phyloP scores from a whole-genome alignment of 2,888 invertebrate genomes.

The Nasonovia ribisnigri region DNA sequence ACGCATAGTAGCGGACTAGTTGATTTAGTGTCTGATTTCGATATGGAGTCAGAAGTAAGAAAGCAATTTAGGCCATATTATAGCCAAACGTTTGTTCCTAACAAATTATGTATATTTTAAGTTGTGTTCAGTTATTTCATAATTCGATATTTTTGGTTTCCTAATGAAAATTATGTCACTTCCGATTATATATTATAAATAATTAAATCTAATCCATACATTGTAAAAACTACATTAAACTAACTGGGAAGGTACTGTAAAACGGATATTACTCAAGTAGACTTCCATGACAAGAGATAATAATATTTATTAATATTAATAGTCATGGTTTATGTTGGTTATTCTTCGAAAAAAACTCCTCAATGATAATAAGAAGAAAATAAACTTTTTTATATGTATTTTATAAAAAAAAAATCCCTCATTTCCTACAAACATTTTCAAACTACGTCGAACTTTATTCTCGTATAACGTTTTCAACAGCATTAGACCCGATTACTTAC shows the following conservation, averaged over 20 bases:
- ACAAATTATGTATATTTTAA: not conserved
- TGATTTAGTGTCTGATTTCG: not conserved
- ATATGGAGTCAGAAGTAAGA: not conserved
- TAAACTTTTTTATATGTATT: too few species aligned
- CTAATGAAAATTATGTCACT: not conserved
- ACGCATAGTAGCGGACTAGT: not conserved
- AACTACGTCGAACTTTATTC: not conserved
- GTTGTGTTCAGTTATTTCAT: not conserved
- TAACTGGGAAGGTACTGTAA: not conserved
- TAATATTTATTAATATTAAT: too few species aligned
- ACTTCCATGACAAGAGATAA: not conserved
- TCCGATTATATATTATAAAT: not conserved
- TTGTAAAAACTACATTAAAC: not conserved
- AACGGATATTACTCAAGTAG: not conserved
- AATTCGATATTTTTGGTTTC: not conserved
- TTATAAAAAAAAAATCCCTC: not conserved
- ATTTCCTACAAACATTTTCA: not conserved
- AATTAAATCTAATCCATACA: not conserved
- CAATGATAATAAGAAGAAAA: not conserved
- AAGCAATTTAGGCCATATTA: too few species aligned
- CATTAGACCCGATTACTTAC: not conserved
- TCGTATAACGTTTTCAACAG: not conserved
- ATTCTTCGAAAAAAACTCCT: not conserved
- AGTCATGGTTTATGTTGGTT: not conserved
- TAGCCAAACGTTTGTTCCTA: not conserved